Base-by-base conservation (phyloP, 1,140 invertebrate genomes). In the Idris sp. region DNA sequence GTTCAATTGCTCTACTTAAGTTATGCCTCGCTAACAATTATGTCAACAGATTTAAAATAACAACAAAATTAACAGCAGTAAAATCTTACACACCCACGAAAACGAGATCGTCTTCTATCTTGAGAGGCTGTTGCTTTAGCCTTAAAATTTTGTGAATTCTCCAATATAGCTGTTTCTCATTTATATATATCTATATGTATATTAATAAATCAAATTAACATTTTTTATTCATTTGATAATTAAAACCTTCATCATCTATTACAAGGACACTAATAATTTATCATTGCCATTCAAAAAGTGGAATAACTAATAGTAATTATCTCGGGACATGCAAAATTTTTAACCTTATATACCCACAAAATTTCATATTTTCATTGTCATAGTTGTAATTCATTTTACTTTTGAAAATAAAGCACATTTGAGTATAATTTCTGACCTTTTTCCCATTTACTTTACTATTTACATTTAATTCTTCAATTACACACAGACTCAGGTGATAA, bases 1-100 rank as follows among this genome's bases (percentile, higher is more conserved):
- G 2, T 28, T 51, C 49, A 61, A 72, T 72, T 58, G 56, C 38
- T 62, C 49, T 41, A 68, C 58, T 64, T 72, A 59, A 13, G 16
- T 11, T 58, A 64, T 43, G 22, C 25, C 13, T 59, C 15, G 35
- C 31, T 58, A 41, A 56, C 41, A 40, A 18, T 18, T 44, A 40
- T 54, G 51, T 67, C 74, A 54, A 48, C 9, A 11, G 48, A 36
- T 67, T 48, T 18, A 54, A 65, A 54, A 54, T 65, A 65, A 46
- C 48, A 4, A 22, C 48, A 53, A 28, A 31, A 64, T 62, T 26
- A 62, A 31, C 30, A 46, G 4, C n/a, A n/a, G n/a, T n/a, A n/a
- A n/a, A n/a, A n/a, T n/a, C n/a, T n/a, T n/a, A n/a, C n/a, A n/a
- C n/a, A n/a, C n/a, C n/a, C n/a, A n/a, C n/a, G n/a, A n/a, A n/a